Percentiles rank a stretch among this genome's conserved stretches.
These are phyloP conservation scores for Caenorhabditis remanei DNA, from an alignment of 1,140 invertebrate species.

Conservation along the genomic window DNA sequence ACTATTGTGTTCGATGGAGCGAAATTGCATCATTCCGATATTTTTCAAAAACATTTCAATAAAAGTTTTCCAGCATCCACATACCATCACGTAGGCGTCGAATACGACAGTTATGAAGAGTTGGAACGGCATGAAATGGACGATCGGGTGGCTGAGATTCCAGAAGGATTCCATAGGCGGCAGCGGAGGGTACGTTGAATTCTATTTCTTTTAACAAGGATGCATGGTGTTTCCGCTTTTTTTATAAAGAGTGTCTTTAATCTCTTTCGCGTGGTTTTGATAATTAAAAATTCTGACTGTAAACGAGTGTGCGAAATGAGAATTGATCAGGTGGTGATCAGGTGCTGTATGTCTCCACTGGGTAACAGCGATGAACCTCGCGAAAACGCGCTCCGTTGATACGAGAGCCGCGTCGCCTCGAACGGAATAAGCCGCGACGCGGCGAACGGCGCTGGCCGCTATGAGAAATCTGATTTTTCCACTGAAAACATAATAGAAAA, in stretches of 20 bases:
- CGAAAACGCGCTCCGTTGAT: no score
- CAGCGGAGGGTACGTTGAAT: background rate
- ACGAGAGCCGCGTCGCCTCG: no score
- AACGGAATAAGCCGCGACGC: no score
- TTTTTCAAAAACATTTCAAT: background rate
- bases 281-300: background rate
- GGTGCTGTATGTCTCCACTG: no score
- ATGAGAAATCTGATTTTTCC: no score
- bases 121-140: slow-evolving; percentile 74
- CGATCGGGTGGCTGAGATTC: slow-evolving; percentile 73
- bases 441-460: no score
- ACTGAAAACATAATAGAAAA: no score
- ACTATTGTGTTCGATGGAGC: background rate
- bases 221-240: no score
- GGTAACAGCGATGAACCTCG: no score
- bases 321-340: no score
- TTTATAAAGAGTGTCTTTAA: background rate
- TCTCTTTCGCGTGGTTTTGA: background rate
- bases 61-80: slow-evolving; percentile 25
- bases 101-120: slow-evolving; percentile 64
- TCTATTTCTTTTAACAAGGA: background rate
- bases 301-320: no score
- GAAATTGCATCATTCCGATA: no score
- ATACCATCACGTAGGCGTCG: slow-evolving; percentile 48
- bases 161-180: slow-evolving; percentile 68